Evolutionary conservation across 2,797 vertebrate species (phyloP).

Genomic region (Saxicola maurus): DNA sequence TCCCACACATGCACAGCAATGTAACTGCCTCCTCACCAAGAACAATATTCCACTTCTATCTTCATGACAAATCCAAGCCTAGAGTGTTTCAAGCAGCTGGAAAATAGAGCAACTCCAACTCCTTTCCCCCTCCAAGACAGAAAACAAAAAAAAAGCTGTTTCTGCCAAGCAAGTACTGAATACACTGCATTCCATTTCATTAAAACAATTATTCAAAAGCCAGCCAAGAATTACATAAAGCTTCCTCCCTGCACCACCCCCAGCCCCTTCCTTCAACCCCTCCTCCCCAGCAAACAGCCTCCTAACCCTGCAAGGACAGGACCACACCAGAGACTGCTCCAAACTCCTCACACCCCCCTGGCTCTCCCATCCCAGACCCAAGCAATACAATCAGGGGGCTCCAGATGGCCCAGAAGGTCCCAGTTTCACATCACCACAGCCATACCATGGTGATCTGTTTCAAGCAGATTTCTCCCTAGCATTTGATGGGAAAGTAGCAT

Average conservation of each 20-base stretch:
- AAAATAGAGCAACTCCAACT: slow-evolving; percentile 3
- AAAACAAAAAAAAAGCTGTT: slow-evolving; percentile 43
- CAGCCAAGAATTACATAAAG: slow-evolving; percentile 79
- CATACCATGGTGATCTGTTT: accelerated
- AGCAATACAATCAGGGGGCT: neutral
- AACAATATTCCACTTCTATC: neutral
- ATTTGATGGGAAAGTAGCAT: neutral
- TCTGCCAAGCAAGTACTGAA: slow-evolving; percentile 70
- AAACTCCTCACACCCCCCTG: accelerated
- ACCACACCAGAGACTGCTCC: accelerated
- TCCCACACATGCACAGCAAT: neutral
- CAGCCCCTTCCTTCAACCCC: neutral
- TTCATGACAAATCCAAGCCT: neutral
- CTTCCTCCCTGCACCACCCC: slow-evolving; percentile 71
- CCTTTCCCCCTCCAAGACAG: neutral
- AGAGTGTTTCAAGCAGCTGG: slow-evolving; percentile 33
- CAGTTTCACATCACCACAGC: neutral
- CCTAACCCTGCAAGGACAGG: neutral
- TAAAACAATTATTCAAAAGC: slow-evolving; percentile 78
- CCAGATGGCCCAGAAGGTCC: neutral
- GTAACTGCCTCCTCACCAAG: neutral
- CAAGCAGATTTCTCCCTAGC: accelerated
- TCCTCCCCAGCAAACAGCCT: slow-evolving; percentile 10
- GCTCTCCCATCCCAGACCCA: neutral
- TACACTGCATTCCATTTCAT: slow-evolving; percentile 77